A percentile compares a stretch with the other conserved stretches of the same genome.
These are phyloP conservation scores for Podargus strigoides DNA, from an alignment of 2,797 vertebrate species.

Conservation along the genomic window DNA sequence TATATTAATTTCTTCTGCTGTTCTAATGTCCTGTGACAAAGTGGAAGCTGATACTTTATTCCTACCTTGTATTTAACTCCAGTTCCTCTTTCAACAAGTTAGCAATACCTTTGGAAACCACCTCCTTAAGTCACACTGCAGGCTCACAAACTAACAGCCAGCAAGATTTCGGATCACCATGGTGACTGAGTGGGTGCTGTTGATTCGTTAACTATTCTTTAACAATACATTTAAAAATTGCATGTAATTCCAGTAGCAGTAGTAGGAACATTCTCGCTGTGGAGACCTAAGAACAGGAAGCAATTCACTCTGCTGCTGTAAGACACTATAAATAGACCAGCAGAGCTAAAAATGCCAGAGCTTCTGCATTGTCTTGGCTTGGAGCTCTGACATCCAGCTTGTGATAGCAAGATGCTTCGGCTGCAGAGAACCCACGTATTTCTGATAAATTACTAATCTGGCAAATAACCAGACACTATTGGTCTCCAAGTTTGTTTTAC, in stretches of 20 bases:
- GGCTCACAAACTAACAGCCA: background rate
- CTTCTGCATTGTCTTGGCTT: slow-evolving; percentile 19
- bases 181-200: slow-evolving; percentile 2
- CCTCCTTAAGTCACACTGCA: background rate
- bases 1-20: background rate
- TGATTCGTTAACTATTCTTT: background rate
- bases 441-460: background rate
- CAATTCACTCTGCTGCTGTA: background rate
- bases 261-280: background rate
- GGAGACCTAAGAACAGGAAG: slow-evolving; percentile 35
- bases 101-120: background rate
- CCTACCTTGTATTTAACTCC: background rate
- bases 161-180: background rate
- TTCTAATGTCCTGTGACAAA: background rate
- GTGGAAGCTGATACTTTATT: background rate
- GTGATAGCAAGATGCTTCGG: background rate
- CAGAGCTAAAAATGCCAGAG: slow-evolving; percentile 19
- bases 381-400: background rate
- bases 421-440: background rate
- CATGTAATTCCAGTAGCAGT: slow-evolving; percentile 29
- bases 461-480: background rate
- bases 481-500: background rate
- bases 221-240: background rate
- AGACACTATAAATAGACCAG: slow-evolving; percentile 37
- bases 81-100: background rate